Percentiles rank a stretch among this genome's conserved stretches.
These are phyloP conservation scores for Ptychadena robeensis DNA, from an alignment of 2,797 vertebrate genomes.

Conservation along the genomic window DNA sequence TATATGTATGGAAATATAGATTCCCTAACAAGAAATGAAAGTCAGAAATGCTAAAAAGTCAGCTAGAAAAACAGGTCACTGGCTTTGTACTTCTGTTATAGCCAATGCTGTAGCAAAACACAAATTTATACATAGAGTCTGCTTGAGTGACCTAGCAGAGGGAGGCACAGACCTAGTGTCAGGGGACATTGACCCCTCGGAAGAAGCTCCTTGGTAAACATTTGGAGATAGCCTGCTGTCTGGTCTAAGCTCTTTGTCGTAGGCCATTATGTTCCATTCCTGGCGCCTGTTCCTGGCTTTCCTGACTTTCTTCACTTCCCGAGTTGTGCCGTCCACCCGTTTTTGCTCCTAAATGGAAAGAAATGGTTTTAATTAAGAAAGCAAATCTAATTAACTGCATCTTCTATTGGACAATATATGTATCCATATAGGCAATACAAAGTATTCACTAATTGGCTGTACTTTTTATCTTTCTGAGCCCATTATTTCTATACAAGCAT, in stretches of 20 bases:
- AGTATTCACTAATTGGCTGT: no score
- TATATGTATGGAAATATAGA: no score
- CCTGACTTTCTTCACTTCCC: conserved; percentile 98
- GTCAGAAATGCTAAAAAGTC: no score
- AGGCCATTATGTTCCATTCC: conserved; percentile 99
- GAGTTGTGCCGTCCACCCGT: conserved; percentile 92
- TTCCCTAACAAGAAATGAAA: no score
- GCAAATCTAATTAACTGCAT: not conserved
- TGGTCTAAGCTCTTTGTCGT: conserved; percentile 98
- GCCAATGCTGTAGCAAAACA: conserved; percentile 8
- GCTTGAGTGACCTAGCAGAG: conserved; percentile 31
- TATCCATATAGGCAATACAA: no score
- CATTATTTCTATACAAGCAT: no score
- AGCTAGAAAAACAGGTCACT: not conserved
- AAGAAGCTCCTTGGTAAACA: conserved; percentile 89
- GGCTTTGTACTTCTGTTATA: not conserved
- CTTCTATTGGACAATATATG: no score
- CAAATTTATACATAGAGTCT: not conserved
- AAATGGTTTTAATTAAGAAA: not conserved
- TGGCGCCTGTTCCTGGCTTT: conserved; percentile 99
- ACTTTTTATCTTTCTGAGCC: no score
- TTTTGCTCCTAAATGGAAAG: conserved; percentile 87
- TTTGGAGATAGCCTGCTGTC: conserved; percentile 92
- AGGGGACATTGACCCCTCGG: conserved; percentile 94
- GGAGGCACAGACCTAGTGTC: conserved; percentile 87